phyloP scores from a whole-genome alignment of 2,113 vertebrate genomes.

The Abramis brama region DNA sequence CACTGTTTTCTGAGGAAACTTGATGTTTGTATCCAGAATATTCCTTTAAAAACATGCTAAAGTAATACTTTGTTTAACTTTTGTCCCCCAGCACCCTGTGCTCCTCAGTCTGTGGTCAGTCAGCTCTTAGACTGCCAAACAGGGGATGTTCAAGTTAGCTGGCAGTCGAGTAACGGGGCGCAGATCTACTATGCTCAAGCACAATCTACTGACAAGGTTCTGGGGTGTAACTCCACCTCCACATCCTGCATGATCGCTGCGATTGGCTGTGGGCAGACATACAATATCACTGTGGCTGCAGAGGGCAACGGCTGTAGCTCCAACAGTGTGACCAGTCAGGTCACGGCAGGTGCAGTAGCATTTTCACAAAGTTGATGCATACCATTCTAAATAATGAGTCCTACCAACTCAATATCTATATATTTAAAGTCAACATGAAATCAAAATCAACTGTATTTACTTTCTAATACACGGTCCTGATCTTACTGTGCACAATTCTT shows the following conservation, averaged over 20 bases:
- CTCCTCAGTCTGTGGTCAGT: conserved; percentile 36
- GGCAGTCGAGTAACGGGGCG: conserved; percentile 47
- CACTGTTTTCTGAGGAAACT: too few relatives aligned
- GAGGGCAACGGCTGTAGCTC: conserved; percentile 49
- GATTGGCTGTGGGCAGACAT: conserved; percentile 45
- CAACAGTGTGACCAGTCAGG: conserved; percentile 28
- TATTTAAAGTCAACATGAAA: too few relatives aligned
- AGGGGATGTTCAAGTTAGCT: conserved; percentile 45
- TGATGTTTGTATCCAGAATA: background rate
- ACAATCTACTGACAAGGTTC: background rate
- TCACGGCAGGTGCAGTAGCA: background rate
- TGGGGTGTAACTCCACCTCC: conserved; percentile 22
- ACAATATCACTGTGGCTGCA: conserved; percentile 55
- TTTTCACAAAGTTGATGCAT: background rate
- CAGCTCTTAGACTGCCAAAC: conserved; percentile 43
- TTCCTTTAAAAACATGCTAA: background rate
- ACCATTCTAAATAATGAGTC: too few relatives aligned
- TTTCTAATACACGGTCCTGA: too few relatives aligned
- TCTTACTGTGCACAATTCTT: too few relatives aligned
- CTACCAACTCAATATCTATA: too few relatives aligned
- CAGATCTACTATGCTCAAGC: conserved; percentile 45
- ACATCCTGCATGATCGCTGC: conserved; percentile 44
- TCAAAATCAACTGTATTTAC: background rate
- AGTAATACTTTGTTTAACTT: background rate
- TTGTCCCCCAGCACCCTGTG: conserved; percentile 55